phyloP scores from a whole-genome alignment of 1,140 invertebrate genomes.

The Calliphora vicina region DNA sequence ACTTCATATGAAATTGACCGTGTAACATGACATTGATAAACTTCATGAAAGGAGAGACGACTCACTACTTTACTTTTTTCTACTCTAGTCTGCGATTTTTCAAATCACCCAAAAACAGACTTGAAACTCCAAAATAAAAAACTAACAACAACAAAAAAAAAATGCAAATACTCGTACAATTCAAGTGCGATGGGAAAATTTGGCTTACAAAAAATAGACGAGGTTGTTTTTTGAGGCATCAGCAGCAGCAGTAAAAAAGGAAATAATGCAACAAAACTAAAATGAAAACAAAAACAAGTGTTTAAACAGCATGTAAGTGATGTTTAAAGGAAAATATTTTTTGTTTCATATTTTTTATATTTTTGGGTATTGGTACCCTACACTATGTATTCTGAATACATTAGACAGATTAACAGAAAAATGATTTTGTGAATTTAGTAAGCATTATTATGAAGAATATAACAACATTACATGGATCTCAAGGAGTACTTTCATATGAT shows the following conservation, averaged over 20 bases:
- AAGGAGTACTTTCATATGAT: too few relatives aligned
- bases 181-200: slow-evolving; percentile 23
- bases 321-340: slow-evolving; percentile 6
- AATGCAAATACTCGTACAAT: not conserved
- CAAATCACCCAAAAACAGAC: not conserved
- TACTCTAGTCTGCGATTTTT: not conserved
- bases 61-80: not conserved
- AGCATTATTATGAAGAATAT: too few relatives aligned
- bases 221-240: not conserved
- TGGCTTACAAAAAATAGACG: not conserved
- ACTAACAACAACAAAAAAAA: not conserved
- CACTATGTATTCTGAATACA: too few relatives aligned
- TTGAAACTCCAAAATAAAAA: too few relatives aligned
- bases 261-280: not conserved
- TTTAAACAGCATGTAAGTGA: slow-evolving; percentile 34
- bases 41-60: not conserved
- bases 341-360: not conserved
- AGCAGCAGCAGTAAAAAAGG: not conserved
- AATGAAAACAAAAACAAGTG: slow-evolving; percentile 28
- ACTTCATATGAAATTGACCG: slow-evolving; percentile 34
- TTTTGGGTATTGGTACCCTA: too few relatives aligned
- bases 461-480: too few relatives aligned
- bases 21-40: slow-evolving; percentile 35
- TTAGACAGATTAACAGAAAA: too few relatives aligned
- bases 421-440: too few relatives aligned